Evolutionary conservation across 2,888 invertebrate genomes (phyloP).

Genomic region (Sphaeridia pumilis): DNA sequence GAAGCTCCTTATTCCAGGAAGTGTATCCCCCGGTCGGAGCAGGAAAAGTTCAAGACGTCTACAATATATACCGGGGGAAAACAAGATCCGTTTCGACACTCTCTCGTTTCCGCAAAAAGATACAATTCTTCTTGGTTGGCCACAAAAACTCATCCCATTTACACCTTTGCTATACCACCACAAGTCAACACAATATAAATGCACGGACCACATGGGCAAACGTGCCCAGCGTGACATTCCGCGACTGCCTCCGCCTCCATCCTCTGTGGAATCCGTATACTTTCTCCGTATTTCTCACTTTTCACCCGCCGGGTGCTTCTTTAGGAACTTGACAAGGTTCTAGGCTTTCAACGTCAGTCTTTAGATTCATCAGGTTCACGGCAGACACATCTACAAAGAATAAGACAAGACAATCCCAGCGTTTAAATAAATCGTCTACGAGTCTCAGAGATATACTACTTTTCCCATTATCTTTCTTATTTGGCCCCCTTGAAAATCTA

Average conservation of each 20-base stretch:
- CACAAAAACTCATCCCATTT: background rate
- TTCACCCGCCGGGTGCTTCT: no score
- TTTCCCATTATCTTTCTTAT: conserved; percentile 2
- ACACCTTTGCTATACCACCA: background rate
- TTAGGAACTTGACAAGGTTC: no score
- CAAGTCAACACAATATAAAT: background rate
- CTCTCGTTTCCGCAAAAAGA: conserved; percentile 7
- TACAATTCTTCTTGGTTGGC: background rate
- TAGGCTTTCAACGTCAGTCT: no score
- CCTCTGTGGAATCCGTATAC: no score
- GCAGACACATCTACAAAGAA: no score
- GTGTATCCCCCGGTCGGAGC: conserved; percentile 4
- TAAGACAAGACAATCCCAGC: no score
- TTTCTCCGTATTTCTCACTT: no score
- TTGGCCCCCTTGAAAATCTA: background rate
- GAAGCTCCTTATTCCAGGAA: conserved; percentile 8
- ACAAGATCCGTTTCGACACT: no score
- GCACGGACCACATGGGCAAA: no score
- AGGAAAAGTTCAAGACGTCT: conserved; percentile 1
- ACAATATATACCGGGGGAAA: background rate
- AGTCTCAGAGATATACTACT: conserved; percentile 1
- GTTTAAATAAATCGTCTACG: background rate
- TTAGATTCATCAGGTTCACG: no score
- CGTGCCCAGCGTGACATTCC: no score
- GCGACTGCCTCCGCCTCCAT: no score